phyloP scores from a whole-genome alignment of 2,797 vertebrate genomes.

The Danio albolineatus region DNA sequence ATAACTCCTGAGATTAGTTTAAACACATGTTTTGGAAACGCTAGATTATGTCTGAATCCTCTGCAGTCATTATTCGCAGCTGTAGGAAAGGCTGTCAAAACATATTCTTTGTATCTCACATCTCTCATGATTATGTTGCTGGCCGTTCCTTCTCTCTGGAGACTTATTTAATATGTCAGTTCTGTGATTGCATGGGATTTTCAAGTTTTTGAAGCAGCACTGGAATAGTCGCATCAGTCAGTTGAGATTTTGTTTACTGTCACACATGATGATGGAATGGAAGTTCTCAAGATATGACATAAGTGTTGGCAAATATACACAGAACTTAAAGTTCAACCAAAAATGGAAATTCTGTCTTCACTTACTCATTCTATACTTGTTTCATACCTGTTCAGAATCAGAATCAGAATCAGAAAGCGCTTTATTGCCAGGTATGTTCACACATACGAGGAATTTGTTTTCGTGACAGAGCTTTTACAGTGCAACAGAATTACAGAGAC shows the following conservation, averaged over 20 bases:
- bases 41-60: conserved; percentile 38
- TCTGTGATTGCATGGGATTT: conserved; percentile 14
- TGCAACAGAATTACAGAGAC: too few species aligned
- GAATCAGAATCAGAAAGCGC: too few species aligned
- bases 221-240: conserved; percentile 6
- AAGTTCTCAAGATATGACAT: neutral
- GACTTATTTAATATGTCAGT: conserved; percentile 41
- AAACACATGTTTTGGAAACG: conserved; percentile 45
- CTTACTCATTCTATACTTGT: too few species aligned
- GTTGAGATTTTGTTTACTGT: conserved; percentile 8
- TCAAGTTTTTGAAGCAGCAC: conserved; percentile 18
- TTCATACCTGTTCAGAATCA: too few species aligned
- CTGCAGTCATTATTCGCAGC: conserved; percentile 55
- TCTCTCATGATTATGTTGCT: conserved; percentile 8
- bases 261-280: neutral
- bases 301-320: neutral
- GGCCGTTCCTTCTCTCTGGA: conserved; percentile 33
- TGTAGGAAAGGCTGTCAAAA: conserved; percentile 49
- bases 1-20: conserved; percentile 26
- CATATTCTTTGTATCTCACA: conserved; percentile 39
- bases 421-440: too few species aligned
- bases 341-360: too few species aligned
- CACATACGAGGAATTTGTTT: too few species aligned
- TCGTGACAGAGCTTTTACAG: too few species aligned
- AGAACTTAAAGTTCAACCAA: neutral